Percentiles rank a stretch among this genome's conserved stretches.
These are phyloP conservation scores for cattle (Bos taurus) DNA, from an alignment of 2,113 vertebrate genomes.

Conservation along the genomic window ARS-UCD2.0 NC_037350.1:35286501-35287000, in stretches of 20 bases:
- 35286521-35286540: not conserved
- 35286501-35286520: not conserved
- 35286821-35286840: not conserved
- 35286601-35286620: fast-evolving
- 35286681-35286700: not conserved
- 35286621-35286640: not conserved
- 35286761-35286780: not conserved
- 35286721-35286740: not conserved
- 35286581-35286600: fast-evolving
- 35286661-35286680: not conserved
- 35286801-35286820: not conserved
- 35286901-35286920: not conserved
- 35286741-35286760: not conserved
- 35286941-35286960: not conserved
- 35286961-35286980: not conserved
- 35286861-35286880: not conserved
- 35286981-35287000: not conserved
- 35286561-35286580: not conserved
- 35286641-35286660: not conserved
- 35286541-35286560: not conserved
- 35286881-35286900: not conserved
- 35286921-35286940: not conserved
- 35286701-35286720: not conserved
- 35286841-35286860: not conserved
- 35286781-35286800: not conserved